These are phyloP conservation scores for Amblyraja radiata DNA, from an alignment of 2,797 vertebrate genomes.

Conservation along the genomic window DNA sequence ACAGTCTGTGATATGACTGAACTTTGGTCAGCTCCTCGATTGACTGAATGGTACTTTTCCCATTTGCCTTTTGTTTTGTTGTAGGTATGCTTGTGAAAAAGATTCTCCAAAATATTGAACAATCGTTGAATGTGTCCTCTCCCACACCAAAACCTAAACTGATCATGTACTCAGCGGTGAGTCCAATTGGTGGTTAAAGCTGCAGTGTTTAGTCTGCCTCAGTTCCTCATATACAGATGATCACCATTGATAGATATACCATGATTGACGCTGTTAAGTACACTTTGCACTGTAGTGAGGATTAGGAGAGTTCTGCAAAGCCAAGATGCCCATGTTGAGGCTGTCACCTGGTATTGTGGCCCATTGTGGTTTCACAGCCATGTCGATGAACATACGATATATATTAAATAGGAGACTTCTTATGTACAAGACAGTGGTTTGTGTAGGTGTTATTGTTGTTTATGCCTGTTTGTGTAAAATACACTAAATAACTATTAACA, in stretches of 20 bases:
- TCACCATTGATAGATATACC: not conserved
- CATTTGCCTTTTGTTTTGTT: slow-evolving; percentile 15
- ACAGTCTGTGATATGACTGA: not conserved
- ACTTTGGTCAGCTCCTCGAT: not conserved
- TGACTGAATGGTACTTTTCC: not conserved
- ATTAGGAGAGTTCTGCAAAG: too few relatives aligned
- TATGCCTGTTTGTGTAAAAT: not conserved
- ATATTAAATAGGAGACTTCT: too few relatives aligned
- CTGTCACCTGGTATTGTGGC: too few relatives aligned
- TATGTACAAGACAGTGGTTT: too few relatives aligned
- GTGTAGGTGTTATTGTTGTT: too few relatives aligned
- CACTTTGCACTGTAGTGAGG: too few relatives aligned
- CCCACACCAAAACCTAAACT: slow-evolving; percentile 62
- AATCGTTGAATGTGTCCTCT: slow-evolving; percentile 54
- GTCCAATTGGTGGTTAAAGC: slow-evolving; percentile 41
- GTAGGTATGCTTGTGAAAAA: slow-evolving; percentile 78
- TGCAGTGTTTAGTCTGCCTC: too few relatives aligned
- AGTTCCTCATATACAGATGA: not conserved
- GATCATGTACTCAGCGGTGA: slow-evolving; percentile 84
- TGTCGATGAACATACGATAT: too few relatives aligned
- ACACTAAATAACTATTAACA: not conserved
- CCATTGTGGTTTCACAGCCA: too few relatives aligned
- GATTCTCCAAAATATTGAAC: slow-evolving; percentile 78
- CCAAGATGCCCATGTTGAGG: too few relatives aligned
- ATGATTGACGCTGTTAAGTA: not conserved